Base-by-base conservation (phyloP, 1,140 invertebrate species). In the Cydia fagiglandana region DNA sequence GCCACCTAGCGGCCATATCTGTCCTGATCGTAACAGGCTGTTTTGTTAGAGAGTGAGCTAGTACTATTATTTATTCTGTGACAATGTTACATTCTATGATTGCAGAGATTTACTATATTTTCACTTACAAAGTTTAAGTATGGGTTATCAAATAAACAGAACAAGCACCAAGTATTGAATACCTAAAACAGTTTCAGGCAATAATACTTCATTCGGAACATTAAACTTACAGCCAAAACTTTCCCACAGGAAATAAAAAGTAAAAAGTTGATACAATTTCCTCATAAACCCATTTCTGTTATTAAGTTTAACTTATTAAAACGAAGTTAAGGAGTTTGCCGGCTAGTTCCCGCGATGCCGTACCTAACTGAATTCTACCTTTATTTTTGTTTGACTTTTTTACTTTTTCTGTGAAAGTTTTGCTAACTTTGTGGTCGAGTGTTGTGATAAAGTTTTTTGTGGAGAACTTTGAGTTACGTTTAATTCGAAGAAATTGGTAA, bases 281-380 rank as follows among this genome's bases (percentile, higher is more conserved):
- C 28, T 10, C 66, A 15, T 41, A 70, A 70, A 70, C 34, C n/a
- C 66, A 70, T 20, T 70, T 41, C 66, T 70, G 66, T 70, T 70
- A 70, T 45, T 70, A 70, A 70, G 66, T 70, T 41, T 70, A 70
- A 70, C 30, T 70, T 70, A 70, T 41, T 70, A 41, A 70, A 70
- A 38, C 34, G 66, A 38, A 70, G 66, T 70, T 70, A 41, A 70
- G 30, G 34, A 70, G 66, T 70, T 70, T n/a, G 38, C 30, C 38
- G 6, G 34, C 66, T 41, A 20, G 66, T 70, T 70, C 30, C 66
- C 4, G 34, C 56, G 56, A n/a, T 61, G 47, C 13, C 15, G 15
- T 61, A 61, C 56, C 20, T 61, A 61, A 61, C 56, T 61, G 56
- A 61, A 61, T 61, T 61, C 10, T 24, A 24, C n/a, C 10, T 61